Percentiles rank a stretch among this genome's conserved stretches.
phyloP scores from a whole-genome alignment of 2,113 vertebrate species.

The Terrapene triunguis region DNA sequence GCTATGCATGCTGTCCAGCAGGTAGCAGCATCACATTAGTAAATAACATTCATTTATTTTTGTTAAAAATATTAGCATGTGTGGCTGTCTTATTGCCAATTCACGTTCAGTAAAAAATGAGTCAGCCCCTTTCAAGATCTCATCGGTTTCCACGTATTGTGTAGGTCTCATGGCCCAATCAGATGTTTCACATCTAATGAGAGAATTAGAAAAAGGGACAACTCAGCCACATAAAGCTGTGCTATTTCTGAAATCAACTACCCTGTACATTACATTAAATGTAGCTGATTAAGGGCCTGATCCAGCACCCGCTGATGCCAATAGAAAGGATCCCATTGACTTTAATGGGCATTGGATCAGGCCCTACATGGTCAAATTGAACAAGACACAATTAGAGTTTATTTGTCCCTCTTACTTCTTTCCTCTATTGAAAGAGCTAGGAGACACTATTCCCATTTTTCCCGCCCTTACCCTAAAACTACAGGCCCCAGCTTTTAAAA shows the following conservation, averaged over 20 bases:
- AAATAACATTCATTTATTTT: not conserved
- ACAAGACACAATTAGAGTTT: too few relatives aligned
- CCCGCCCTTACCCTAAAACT: accelerated
- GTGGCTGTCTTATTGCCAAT: not conserved
- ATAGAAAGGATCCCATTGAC: not conserved
- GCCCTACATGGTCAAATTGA: too few relatives aligned
- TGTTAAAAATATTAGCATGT: not conserved
- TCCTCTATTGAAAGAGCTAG: not conserved
- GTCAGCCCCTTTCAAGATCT: not conserved
- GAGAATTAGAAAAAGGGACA: not conserved
- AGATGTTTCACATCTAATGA: not conserved
- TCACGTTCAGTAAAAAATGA: not conserved
- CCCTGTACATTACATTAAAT: accelerated
- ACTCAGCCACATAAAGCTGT: accelerated
- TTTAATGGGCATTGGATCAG: not conserved
- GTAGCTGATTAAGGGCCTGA: not conserved
- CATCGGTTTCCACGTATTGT: not conserved
- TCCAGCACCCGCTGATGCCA: accelerated
- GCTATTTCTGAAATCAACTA: accelerated
- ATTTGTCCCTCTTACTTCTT: not conserved
- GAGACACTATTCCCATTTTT: not conserved
- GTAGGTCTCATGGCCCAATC: too few relatives aligned
- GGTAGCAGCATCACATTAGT: not conserved
- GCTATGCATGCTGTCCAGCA: not conserved
- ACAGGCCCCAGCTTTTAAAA: not conserved